These are phyloP conservation scores for Leptinotarsa haldemani DNA, from an alignment of 2,888 invertebrate genomes.

Conservation along the genomic window DNA sequence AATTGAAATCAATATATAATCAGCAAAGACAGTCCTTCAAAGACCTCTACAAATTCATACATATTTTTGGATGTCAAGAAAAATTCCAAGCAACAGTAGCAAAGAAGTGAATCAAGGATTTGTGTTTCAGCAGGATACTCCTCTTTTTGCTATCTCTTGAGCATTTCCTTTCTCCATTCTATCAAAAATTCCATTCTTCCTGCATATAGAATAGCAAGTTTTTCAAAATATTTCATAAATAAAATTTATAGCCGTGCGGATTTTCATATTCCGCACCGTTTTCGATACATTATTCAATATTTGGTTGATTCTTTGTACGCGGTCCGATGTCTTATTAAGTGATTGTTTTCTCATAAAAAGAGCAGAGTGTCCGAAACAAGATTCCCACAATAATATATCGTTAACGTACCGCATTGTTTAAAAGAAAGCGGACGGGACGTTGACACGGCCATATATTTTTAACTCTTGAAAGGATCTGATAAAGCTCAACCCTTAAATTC, in stretches of 20 bases:
- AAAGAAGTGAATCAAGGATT: too few species aligned
- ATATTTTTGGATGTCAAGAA: too few species aligned
- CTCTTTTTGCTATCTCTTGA: too few species aligned
- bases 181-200: too few species aligned
- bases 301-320: constrained; percentile 13
- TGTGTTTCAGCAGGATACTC: too few species aligned
- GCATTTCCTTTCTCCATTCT: too few species aligned
- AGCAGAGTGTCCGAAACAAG: constrained; percentile 48
- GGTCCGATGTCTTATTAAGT: constrained; percentile 37
- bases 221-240: neutral
- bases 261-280: constrained; percentile 3
- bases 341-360: constrained; percentile 33
- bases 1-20: too few species aligned
- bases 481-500: constrained; percentile 63
- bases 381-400: constrained; percentile 57
- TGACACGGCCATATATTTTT: constrained; percentile 61
- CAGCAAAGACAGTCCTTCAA: too few species aligned
- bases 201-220: too few species aligned
- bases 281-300: constrained; percentile 17
- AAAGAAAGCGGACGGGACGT: constrained; percentile 55
- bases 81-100: too few species aligned
- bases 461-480: constrained; percentile 54
- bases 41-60: too few species aligned
- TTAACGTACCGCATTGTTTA: constrained; percentile 63
- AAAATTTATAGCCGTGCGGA: neutral